These are phyloP conservation scores for Tapera naevia DNA, from an alignment of 2,797 vertebrate genomes.

Conservation along the genomic window DNA sequence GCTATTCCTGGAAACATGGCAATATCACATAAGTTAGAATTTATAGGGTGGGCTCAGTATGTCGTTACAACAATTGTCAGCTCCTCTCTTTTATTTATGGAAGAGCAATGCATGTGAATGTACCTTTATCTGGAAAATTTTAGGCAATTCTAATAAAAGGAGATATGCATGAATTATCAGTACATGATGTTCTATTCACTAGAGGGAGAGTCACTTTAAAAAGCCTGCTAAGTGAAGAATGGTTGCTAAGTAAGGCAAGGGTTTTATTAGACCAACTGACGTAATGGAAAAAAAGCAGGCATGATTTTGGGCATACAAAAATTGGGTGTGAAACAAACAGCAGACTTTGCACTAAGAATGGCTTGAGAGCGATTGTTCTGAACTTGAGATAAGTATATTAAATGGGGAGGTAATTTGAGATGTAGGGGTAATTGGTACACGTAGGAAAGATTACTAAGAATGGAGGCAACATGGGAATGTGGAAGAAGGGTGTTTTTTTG, in stretches of 20 bases:
- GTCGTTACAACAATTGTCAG: conserved; percentile 70
- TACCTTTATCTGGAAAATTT: conserved; percentile 73
- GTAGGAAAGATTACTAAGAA: neutral
- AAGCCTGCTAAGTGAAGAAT: conserved; percentile 51
- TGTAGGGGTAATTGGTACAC: neutral
- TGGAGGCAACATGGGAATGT: neutral
- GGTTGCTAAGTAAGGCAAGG: conserved; percentile 66
- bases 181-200: conserved; percentile 59
- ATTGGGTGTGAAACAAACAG: conserved; percentile 6
- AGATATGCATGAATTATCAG: conserved; percentile 64
- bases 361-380: neutral
- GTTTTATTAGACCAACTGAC: conserved; percentile 65
- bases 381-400: neutral
- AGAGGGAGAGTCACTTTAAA: conserved; percentile 41
- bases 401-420: neutral
- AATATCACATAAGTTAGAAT: neutral
- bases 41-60: conserved; percentile 43
- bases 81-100: conserved; percentile 58
- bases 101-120: conserved; percentile 57
- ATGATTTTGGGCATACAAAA: conserved; percentile 16
- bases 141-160: conserved; percentile 73
- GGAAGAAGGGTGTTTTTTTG: neutral
- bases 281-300: conserved; percentile 4
- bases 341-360: neutral
- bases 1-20: conserved; percentile 32